Evolutionary conservation across 2,888 invertebrate genomes (phyloP), one percentile per base, ranked within the genome.

Genomic region (Nomada ruficornis): DNA sequence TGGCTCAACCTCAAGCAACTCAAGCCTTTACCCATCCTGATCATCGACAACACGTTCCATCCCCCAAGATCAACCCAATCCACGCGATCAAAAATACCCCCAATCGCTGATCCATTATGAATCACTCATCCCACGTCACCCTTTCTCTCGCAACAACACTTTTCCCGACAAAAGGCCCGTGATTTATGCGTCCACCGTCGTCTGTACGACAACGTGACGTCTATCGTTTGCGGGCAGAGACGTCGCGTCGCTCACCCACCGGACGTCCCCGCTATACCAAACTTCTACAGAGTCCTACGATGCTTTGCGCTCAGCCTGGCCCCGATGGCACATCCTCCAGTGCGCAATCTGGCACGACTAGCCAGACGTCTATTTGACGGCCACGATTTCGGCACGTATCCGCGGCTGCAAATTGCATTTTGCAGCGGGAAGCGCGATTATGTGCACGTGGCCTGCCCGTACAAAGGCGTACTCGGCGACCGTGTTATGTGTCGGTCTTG

Each of bases 341-440:
- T 26, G 50, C 71, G 65, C 54, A 78, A 80, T 78, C 78, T 68
- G 78, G 59, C 54, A 64, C 47, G 26, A 50, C 72, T 68, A 68
- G 70, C n/a, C n/a, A 13, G 72, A 73, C 72, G 78, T 85, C 83
- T 72, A 78, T 76, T 80, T 71, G 86, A 85, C 85, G 80, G 75
- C 26, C 67, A 55, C 75, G 87, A 81, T 86, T 86, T 83, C 83
- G 50, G 73, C 86, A 76, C 83, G 84, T 78, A 85, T 82, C 77
- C 82, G 76, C 73, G 76, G 78, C 70, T 85, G 78, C 77, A 87
- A 87, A 87, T 87, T 87, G 84, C 82, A 84, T 87, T 82, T 86
- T 85, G 76, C 85, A 59, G 64, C 70, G 57, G 57, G 65, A 52
- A 57, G 77, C 77, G 42, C 84, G 79, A 87, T 87, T 87, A 87